phyloP scores from a whole-genome alignment of 2,113 vertebrate species.

The Tapirus terrestris region DNA sequence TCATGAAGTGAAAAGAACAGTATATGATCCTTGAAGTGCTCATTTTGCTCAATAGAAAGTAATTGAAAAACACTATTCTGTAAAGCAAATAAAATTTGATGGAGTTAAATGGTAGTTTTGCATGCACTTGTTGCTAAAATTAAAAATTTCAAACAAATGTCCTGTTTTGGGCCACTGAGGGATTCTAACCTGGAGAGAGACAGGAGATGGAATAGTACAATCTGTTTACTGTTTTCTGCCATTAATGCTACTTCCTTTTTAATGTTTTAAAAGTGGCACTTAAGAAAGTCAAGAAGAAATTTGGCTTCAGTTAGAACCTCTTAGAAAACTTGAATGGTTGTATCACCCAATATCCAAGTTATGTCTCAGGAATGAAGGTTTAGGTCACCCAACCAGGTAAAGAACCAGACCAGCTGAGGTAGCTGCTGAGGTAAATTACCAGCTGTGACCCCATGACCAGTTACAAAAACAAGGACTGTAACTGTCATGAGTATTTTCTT shows the following conservation, averaged over 20 bases:
- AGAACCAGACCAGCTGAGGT: neutral
- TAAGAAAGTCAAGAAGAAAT: neutral
- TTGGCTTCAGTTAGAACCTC: neutral
- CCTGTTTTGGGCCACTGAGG: neutral
- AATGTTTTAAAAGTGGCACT: neutral
- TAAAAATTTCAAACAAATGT: neutral
- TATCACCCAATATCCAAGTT: neutral
- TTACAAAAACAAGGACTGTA: neutral
- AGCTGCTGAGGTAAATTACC: neutral
- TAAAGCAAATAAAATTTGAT: neutral
- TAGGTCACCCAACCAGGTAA: neutral
- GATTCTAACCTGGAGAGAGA: neutral
- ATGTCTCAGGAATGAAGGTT: neutral
- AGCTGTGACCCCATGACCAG: neutral
- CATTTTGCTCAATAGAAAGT: neutral
- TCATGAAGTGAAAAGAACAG: neutral
- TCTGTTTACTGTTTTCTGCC: neutral
- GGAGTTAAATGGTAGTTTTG: neutral
- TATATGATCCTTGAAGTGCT: neutral
- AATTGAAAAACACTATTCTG: neutral
- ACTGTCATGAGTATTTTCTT: neutral
- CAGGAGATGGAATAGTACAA: neutral
- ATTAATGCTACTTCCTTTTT: neutral
- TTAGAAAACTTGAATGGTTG: neutral
- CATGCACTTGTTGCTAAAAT: neutral